These are phyloP conservation scores for Progne subis DNA, from an alignment of 2,113 vertebrate species.

Conservation along the genomic window DNA sequence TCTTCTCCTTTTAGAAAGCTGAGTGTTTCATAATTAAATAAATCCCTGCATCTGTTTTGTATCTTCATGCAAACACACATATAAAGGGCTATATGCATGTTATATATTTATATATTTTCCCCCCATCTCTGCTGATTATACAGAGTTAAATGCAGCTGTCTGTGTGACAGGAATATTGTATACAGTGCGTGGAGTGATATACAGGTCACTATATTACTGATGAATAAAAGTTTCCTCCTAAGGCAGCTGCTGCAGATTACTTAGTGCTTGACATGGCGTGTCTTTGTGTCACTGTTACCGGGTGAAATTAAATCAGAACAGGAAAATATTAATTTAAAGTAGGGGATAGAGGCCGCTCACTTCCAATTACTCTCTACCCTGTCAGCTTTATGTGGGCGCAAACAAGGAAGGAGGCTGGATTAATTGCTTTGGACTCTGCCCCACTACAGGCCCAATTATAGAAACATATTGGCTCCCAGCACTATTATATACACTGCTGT, in stretches of 20 bases:
- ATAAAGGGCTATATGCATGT: background rate
- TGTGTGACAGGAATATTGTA: slow-evolving; percentile 59
- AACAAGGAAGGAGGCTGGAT: slow-evolving; percentile 97
- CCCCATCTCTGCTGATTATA: background rate
- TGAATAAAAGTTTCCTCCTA: slow-evolving; percentile 75
- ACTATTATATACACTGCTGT: slow-evolving; percentile 94
- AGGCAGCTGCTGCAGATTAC: slow-evolving; percentile 80
- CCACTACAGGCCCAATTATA: slow-evolving; percentile 98
- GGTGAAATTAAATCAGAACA: slow-evolving; percentile 91
- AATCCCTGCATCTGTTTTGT: slow-evolving; percentile 9
- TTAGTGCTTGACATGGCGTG: slow-evolving; percentile 79
- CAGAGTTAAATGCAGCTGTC: slow-evolving; percentile 57
- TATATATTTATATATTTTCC: background rate
- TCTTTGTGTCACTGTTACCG: slow-evolving; percentile 83
- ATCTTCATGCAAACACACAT: background rate
- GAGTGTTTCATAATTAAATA: slow-evolving; percentile 16
- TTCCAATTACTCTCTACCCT: slow-evolving; percentile 98
- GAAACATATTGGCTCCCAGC: slow-evolving; percentile 97
- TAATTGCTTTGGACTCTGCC: slow-evolving; percentile 99
- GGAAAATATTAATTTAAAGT: slow-evolving; percentile 99
- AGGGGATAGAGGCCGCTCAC: slow-evolving; percentile 90
- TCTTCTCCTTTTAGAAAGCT: background rate
- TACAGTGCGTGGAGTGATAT: slow-evolving; percentile 45
- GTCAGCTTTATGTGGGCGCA: slow-evolving; percentile 92
- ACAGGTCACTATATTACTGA: slow-evolving; percentile 64